Evolutionary conservation across 2,797 vertebrate species (phyloP), one percentile per base, ranked within the genome.

Genomic region (Hyperoplus lanceolatus): DNA sequence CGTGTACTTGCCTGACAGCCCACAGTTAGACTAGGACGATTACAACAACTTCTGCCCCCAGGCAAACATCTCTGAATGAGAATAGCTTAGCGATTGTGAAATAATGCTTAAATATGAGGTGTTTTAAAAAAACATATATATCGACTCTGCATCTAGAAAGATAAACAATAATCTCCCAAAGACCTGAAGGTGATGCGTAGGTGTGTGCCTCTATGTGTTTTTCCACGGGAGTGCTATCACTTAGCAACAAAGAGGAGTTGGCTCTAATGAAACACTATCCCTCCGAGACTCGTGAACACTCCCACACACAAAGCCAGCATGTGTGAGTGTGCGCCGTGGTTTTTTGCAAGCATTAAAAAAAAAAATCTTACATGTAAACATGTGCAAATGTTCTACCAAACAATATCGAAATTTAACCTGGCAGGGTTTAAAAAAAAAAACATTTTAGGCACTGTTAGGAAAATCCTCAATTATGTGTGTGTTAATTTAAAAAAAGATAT

Each of bases 181-280:
- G 87, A 90, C 83, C 89, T 89, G 80, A 66, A 89, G 90, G 91
- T 91, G 89, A 88, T 85, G 89, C 74, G 88, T 92, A 84, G 91
- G 92, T 79, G 92, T 90, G 80, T 70, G 85, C 69, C 87, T 93
- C 62, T 83, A 69, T 92, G 84, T 92, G 86, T 93, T 93, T 92
- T 91, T 90, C 89, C 90, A 55, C 16, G 21, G 80, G 80, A 90
- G 90, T 66, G 90, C 83, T 87, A 92, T 94, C 92, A 91, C 93
- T 94, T 94, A 94, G 92, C 92, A 94, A 94, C 93, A 87, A 84
- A 91, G 88, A 82, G 80, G 89, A 90, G 87, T 85, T 82, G 87
- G 75, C 85, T 85, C 82, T 93, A 92, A 93, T 93, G 89, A 93
- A 92, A 91, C 86, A 80, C 69, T 80, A 77, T 93, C 77, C 92